Conservation (phyloP, 1,140 invertebrate genomes). For the Drosophila pandora region DNA sequence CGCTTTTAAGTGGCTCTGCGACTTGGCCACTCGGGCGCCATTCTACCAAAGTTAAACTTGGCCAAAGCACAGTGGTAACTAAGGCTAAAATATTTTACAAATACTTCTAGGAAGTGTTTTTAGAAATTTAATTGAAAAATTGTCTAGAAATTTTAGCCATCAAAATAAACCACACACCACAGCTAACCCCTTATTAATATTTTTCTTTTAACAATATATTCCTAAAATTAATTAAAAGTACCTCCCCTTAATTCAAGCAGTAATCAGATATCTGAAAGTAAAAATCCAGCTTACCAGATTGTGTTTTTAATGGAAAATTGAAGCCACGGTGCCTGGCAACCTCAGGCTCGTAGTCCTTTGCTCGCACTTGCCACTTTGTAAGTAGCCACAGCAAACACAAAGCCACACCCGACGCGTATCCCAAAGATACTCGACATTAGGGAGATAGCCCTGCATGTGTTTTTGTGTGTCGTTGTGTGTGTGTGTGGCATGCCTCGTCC, state of each 20-base stretch:
- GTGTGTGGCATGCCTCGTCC: constrained; percentile 3
- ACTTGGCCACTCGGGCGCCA: constrained; percentile 71
- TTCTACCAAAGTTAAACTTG: constrained; percentile 68
- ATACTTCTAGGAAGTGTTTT: background rate
- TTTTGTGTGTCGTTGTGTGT: constrained; percentile 1
- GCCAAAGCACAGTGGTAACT: constrained; percentile 35
- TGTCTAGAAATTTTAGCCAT: background rate
- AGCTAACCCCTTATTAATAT: no score
- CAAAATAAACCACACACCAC: no score
- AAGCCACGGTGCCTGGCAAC: constrained; percentile 15
- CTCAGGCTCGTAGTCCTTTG: constrained; percentile 30
- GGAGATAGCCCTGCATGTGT: constrained; percentile 12
- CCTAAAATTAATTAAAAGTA: background rate
- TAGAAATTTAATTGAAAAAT: background rate
- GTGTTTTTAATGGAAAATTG: background rate
- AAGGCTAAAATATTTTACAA: background rate
- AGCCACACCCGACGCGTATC: constrained; percentile 16
- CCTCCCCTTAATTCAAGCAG: background rate
- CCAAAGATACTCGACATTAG: constrained; percentile 29
- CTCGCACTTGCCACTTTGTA: constrained; percentile 62
- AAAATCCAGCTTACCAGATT: background rate
- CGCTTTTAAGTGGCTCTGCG: constrained; percentile 74
- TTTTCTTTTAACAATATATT: background rate
- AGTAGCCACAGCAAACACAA: constrained; percentile 57
- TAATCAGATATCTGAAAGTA: background rate